A percentile compares a stretch with the other conserved stretches of the same genome.
Conservation (phyloP, 1,140 invertebrate genomes). For the Geopemphigus sp. region DNA sequence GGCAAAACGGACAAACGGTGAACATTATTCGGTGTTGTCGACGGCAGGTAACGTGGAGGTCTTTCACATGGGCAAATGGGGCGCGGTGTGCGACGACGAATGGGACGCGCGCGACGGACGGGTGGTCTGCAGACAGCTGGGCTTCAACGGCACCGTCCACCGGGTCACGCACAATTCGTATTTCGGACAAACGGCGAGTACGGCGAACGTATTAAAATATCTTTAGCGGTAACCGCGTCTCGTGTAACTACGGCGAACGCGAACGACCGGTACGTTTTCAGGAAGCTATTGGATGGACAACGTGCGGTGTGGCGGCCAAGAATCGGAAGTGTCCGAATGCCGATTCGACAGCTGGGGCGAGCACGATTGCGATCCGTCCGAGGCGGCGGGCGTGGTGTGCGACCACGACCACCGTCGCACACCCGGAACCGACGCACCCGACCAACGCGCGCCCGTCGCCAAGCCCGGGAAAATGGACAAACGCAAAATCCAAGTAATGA, state of each 20-base stretch:
- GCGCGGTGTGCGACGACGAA: conserved; percentile 87
- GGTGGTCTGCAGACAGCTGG: conserved; percentile 79
- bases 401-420: background rate
- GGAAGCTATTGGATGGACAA: conserved; percentile 88
- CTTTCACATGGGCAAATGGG: conserved; percentile 80
- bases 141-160: conserved; percentile 63
- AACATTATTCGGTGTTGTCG: conserved; percentile 7
- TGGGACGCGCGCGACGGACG: conserved; percentile 79
- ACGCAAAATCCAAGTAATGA: too few species aligned
- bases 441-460: background rate
- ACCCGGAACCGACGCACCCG: too few species aligned
- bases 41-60: conserved; percentile 86
- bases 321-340: conserved; percentile 70
- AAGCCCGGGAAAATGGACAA: too few species aligned
- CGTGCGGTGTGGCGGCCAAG: conserved; percentile 77
- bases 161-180: conserved; percentile 69
- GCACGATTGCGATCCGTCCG: conserved; percentile 72
- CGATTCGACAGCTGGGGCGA: conserved; percentile 79
- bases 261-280: too few species aligned
- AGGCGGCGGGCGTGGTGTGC: conserved; percentile 82
- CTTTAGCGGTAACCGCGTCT: too few species aligned
- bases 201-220: too few species aligned
- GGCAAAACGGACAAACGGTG: too few species aligned
- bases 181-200: conserved; percentile 75
- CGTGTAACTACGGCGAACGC: too few species aligned